Base-by-base conservation (phyloP, 2,888 invertebrate species). In the Rhodophaea formosa region DNA sequence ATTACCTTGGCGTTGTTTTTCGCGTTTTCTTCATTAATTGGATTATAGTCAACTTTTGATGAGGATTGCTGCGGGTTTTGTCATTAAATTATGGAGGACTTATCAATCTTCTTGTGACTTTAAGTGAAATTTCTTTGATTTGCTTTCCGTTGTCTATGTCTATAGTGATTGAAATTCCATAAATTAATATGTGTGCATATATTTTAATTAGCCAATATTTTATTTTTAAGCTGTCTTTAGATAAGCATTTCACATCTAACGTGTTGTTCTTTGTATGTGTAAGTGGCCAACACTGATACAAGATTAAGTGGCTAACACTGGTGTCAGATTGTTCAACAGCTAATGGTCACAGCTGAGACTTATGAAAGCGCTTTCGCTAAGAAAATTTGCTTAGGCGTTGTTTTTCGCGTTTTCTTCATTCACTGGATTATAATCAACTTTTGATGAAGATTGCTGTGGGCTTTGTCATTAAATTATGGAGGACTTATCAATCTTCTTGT, bases 1-100 rank as follows among this genome's bases (percentile, higher is more conserved):
- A 79, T 78, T 74, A 70, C 71, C 78, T 77, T 70, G 17, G 39
- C 49, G 15, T 49, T 56, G 56, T 56, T 56, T 56, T 56, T 42
- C 23, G 8, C 47, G 8, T 30, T 23, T 43, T 56, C 15, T 43
- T 30, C 54, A 44, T 35, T 51, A 56, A 56, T 56, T 56, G 56
- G 43, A 56, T 56, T 47, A 30, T 30, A 51, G 51, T 17, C 51
- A 17, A 14, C 35, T 51, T 17, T 35, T 35, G 51, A 51, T 51
- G 51, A 7, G 51, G 51, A 51, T 39, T 35, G 51, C 2, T 35
- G 7, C 51, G 16, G 39, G 51, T 35, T 51, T 17, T 51, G 51
- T 51, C 35, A 51, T 39, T 51, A n/a, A 17, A 51, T 51, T 17
- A 51, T 39, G 51, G 17, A 51, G 35, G 16, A 35, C 51, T 51